Percentiles rank a stretch among this genome's conserved stretches.
Conservation (phyloP, 2,797 vertebrate species). For the Tachyglossus aculeatus region DNA sequence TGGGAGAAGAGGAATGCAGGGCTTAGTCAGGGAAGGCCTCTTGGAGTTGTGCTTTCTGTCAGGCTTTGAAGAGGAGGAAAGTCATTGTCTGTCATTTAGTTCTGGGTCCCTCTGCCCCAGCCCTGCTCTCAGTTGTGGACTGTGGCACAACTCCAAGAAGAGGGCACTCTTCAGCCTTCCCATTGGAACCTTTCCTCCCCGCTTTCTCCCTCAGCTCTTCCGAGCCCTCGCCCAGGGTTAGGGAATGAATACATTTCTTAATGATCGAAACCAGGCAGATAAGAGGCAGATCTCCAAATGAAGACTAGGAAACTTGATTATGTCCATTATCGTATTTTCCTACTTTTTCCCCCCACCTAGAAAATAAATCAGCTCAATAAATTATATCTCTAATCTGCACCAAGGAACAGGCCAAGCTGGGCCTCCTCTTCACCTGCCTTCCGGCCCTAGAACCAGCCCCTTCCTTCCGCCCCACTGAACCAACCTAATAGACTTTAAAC, state of each 20-base stretch:
- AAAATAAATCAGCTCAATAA: slow-evolving; percentile 68
- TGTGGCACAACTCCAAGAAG: slow-evolving; percentile 34
- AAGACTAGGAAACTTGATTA: slow-evolving; percentile 60
- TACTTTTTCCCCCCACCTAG: slow-evolving; percentile 45
- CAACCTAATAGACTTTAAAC: slow-evolving; percentile 66
- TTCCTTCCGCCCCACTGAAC: slow-evolving; percentile 5
- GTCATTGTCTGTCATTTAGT: too few species aligned
- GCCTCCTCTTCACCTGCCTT: slow-evolving; percentile 34
- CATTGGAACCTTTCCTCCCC: background rate
- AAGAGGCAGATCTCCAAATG: slow-evolving; percentile 69
- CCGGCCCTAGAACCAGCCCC: background rate
- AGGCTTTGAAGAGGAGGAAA: too few species aligned
- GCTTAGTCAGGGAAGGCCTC: too few species aligned
- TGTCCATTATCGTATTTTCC: slow-evolving; percentile 50
- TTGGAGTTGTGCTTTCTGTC: too few species aligned
- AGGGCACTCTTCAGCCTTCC: slow-evolving; percentile 21
- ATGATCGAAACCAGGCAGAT: slow-evolving; percentile 59
- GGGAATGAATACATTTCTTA: slow-evolving; percentile 37
- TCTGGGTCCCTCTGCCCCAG: too few species aligned
- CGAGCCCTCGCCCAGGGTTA: slow-evolving; percentile 28
- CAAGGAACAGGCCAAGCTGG: slow-evolving; percentile 20
- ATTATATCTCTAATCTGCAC: slow-evolving; percentile 69
- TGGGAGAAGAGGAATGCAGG: too few species aligned
- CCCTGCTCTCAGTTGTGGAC: too few species aligned
- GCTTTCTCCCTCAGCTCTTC: slow-evolving; percentile 6